Conservation (phyloP, 2,797 vertebrate genomes). For the Hemitrygon akajei region DNA sequence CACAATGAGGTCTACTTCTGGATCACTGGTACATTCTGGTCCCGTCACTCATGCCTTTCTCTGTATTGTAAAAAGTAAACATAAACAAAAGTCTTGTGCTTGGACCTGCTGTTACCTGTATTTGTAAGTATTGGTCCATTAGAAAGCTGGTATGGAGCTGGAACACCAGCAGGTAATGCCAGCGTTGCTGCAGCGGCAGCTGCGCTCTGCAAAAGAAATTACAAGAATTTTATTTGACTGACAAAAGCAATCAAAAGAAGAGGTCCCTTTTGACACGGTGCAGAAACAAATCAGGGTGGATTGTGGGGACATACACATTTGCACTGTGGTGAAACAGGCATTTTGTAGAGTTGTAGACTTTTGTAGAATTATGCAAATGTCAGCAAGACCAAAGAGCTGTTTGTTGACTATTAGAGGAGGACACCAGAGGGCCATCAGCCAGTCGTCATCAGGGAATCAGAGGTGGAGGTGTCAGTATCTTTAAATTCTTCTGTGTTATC, state of each 20-base stretch:
- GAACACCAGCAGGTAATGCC: conserved; percentile 85
- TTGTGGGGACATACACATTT: not conserved
- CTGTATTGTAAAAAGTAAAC: no score
- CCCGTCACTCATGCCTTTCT: not conserved
- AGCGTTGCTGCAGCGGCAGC: conserved; percentile 91
- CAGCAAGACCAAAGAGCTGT: no score
- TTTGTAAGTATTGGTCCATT: conserved; percentile 72
- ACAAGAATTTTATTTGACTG: conserved; percentile 36
- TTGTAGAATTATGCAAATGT: not conserved
- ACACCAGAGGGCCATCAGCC: no score
- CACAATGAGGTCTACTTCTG: no score
- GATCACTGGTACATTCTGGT: not conserved
- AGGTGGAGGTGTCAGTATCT: no score
- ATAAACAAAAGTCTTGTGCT: not conserved
- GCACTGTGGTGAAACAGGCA: not conserved
- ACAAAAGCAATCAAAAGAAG: not conserved
- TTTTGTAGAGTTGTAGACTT: not conserved
- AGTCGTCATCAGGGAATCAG: no score
- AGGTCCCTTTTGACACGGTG: not conserved
- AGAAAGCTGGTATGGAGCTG: conserved; percentile 71
- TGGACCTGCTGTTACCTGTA: conserved; percentile 65
- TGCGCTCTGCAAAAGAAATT: conserved; percentile 72
- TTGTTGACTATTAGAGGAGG: no score
- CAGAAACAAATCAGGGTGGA: not conserved
- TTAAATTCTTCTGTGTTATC: no score